Conservation (phyloP, 2,888 invertebrate genomes). For the Syritta pipiens region DNA sequence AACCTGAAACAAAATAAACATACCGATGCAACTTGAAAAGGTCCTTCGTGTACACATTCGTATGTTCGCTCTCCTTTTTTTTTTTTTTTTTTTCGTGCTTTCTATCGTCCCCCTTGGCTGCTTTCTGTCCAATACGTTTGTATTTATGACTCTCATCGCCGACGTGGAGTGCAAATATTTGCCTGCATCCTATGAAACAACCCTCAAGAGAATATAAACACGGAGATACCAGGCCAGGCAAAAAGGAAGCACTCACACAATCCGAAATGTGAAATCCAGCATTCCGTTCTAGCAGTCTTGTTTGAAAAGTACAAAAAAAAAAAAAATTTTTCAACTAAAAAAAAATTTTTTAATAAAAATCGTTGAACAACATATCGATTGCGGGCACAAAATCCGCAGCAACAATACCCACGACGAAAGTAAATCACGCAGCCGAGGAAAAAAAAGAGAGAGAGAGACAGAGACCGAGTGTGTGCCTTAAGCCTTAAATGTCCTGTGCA, state of each 20-base stretch:
- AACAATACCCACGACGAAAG: slow-evolving; percentile 16
- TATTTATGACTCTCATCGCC: slow-evolving; percentile 79
- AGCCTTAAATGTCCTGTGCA: slow-evolving; percentile 15
- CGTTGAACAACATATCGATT: slow-evolving; percentile 9
- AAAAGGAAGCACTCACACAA: slow-evolving; percentile 1
- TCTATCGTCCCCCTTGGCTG: not conserved
- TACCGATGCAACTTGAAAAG: slow-evolving; percentile 19
- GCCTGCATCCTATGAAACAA: slow-evolving; percentile 79
- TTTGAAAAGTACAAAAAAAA: slow-evolving; percentile 2
- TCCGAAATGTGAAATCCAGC: slow-evolving; percentile 32
- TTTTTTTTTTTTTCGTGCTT: not conserved
- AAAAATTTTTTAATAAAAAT: slow-evolving; percentile 41
- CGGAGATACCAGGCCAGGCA: slow-evolving; percentile 67
- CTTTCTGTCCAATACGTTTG: slow-evolving; percentile 70
- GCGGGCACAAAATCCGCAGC: slow-evolving; percentile 9
- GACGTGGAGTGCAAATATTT: slow-evolving; percentile 78
- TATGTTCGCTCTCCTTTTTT: not conserved
- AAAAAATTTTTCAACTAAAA: slow-evolving; percentile 10
- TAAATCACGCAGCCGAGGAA: not conserved
- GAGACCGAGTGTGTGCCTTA: not conserved
- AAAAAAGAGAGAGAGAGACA: slow-evolving; percentile 7
- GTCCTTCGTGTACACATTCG: slow-evolving; percentile 12
- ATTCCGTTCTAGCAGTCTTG: slow-evolving; percentile 44
- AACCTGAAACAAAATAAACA: slow-evolving; percentile 13
- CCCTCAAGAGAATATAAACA: slow-evolving; percentile 77